Evolutionary conservation across 2,888 invertebrate genomes (phyloP).

Genomic region (Parascotia fuliginaria): DNA sequence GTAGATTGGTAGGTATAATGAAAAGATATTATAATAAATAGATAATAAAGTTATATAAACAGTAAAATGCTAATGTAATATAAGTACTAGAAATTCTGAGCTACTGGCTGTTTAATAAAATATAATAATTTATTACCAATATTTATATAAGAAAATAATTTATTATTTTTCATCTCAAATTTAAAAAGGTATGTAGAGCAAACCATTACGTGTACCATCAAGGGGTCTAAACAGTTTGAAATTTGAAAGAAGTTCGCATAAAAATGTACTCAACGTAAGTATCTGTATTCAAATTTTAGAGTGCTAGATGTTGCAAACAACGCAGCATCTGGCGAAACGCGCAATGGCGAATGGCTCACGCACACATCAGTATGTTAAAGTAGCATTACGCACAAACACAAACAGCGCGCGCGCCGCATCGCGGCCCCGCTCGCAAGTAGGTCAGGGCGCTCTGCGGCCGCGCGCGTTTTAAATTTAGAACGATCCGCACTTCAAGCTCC

Average conservation of each 20-base stretch:
- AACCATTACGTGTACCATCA: neutral
- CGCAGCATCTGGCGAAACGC: conserved; percentile 82
- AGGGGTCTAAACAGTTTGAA: neutral
- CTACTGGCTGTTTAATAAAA: too few species aligned
- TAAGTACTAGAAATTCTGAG: too few species aligned
- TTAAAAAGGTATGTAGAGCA: neutral
- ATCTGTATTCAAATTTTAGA: conserved; percentile 54
- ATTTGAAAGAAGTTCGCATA: neutral
- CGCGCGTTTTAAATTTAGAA: conserved; percentile 85
- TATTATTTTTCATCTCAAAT: neutral
- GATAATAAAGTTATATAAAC: neutral
- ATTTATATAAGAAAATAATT: neutral
- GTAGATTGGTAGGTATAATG: too few species aligned
- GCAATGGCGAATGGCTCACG: conserved; percentile 76
- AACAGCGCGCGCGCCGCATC: conserved; percentile 82
- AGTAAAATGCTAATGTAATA: neutral
- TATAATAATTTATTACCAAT: too few species aligned
- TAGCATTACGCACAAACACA: conserved; percentile 66
- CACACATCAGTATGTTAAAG: conserved; percentile 64
- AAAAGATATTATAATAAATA: too few species aligned
- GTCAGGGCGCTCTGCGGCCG: conserved; percentile 85
- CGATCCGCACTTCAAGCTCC: conserved; percentile 82
- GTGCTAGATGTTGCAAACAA: conserved; percentile 75
- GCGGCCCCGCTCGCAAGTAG: conserved; percentile 84
- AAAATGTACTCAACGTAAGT: conserved; percentile 9